phyloP scores from a whole-genome alignment of 2,888 invertebrate species.

The Synanthedon vespiformis region DNA sequence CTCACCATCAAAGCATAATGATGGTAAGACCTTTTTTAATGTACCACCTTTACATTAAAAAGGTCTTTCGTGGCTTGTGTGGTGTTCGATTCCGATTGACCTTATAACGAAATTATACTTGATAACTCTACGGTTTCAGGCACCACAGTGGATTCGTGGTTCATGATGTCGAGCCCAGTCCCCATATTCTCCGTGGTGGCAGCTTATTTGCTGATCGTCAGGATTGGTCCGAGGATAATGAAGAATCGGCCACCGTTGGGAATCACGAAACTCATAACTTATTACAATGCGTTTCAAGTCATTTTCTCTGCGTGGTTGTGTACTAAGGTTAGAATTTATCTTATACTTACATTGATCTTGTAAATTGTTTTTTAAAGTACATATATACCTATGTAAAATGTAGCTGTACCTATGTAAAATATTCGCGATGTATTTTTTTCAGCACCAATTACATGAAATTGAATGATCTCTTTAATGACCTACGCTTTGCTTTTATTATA shows the following conservation, averaged over 20 bases:
- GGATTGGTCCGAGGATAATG: slow-evolving; percentile 81
- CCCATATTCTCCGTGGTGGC: slow-evolving; percentile 75
- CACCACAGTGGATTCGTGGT: slow-evolving; percentile 81
- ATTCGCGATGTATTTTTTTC: no score
- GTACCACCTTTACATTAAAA: not conserved
- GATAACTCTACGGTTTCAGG: slow-evolving; percentile 56
- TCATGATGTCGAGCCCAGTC: slow-evolving; percentile 80
- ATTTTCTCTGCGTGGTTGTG: slow-evolving; percentile 73
- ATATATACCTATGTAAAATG: no score
- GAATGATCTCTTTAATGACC: no score
- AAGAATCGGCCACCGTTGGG: slow-evolving; percentile 77
- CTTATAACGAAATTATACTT: slow-evolving; percentile 1
- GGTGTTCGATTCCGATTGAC: no score
- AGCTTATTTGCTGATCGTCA: slow-evolving; percentile 77
- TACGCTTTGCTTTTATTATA: no score
- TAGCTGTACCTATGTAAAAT: no score
- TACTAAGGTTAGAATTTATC: slow-evolving; percentile 34
- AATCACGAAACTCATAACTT: slow-evolving; percentile 78
- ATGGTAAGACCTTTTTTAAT: no score
- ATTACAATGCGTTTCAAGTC: slow-evolving; percentile 91
- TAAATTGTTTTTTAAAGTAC: no score
- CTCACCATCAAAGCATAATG: not conserved
- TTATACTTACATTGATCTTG: no score
- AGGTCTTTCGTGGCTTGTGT: not conserved
- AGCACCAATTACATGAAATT: no score